phyloP scores from a whole-genome alignment of 2,113 vertebrate species.

The Catharus minimus region DNA sequence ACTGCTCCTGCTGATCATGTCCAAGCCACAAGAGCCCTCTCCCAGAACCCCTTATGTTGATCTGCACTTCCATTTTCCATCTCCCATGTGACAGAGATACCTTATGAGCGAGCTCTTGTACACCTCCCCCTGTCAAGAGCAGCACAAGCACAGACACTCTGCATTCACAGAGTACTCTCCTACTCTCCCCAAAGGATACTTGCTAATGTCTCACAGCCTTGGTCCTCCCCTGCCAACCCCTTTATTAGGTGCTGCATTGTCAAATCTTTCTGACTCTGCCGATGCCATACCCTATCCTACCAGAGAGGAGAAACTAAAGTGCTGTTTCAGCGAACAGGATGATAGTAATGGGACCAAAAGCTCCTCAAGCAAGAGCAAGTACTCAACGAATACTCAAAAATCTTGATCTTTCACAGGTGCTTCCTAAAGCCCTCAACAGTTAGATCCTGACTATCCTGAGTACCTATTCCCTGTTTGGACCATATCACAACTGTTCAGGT shows the following conservation, averaged over 20 bases:
- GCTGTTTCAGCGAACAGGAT: background rate
- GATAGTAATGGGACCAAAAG: background rate
- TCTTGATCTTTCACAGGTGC: background rate
- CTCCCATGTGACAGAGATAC: background rate
- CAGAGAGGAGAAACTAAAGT: background rate
- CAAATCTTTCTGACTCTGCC: background rate
- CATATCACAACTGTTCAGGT: background rate
- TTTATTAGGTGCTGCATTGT: background rate
- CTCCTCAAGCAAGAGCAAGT: background rate
- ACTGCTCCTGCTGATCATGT: background rate
- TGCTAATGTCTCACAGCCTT: accelerated
- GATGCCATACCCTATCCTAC: background rate
- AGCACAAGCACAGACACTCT: background rate
- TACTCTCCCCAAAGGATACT: background rate
- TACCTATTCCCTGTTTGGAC: background rate
- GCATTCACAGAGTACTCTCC: accelerated
- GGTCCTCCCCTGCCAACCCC: background rate
- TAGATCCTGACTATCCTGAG: background rate
- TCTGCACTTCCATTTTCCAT: background rate
- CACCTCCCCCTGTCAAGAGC: background rate
- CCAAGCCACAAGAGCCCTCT: background rate
- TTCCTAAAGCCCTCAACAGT: background rate
- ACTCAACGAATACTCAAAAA: background rate
- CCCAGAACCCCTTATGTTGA: background rate
- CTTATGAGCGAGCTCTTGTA: background rate